Percentiles rank a stretch among this genome's conserved stretches.
These are phyloP conservation scores for Cynocephalus volans DNA, from an alignment of 2,113 vertebrate species.

Conservation along the genomic window DNA sequence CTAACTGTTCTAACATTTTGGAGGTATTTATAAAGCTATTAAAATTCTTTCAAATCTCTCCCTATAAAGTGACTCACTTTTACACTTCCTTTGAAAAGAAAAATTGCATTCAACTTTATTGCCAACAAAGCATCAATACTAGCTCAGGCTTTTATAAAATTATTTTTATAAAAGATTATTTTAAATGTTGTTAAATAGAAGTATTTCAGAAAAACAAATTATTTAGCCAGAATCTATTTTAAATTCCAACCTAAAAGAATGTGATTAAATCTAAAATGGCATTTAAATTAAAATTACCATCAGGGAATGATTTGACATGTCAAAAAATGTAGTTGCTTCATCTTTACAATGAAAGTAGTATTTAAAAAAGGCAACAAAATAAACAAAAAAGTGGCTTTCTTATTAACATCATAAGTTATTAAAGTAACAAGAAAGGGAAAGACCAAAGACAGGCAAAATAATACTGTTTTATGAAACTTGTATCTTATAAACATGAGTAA, in stretches of 20 bases:
- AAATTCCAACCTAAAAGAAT: neutral
- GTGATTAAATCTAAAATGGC: neutral
- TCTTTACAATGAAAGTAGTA: neutral
- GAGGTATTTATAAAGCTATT: slow-evolving; percentile 67
- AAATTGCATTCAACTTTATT: slow-evolving; percentile 13
- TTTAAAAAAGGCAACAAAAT: slow-evolving; percentile 12
- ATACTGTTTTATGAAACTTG: neutral
- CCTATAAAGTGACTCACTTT: slow-evolving; percentile 54
- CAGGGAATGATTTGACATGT: neutral
- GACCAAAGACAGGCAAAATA: neutral
- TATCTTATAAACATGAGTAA: neutral
- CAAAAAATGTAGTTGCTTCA: neutral
- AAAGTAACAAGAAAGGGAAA: neutral
- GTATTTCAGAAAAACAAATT: slow-evolving; percentile 22
- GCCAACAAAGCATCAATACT: neutral
- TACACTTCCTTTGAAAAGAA: neutral
- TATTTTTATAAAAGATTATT: neutral
- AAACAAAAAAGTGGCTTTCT: neutral
- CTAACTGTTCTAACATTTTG: neutral
- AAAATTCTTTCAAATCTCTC: slow-evolving; percentile 53
- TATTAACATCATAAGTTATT: neutral
- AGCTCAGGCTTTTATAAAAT: neutral
- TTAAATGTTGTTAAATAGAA: neutral
- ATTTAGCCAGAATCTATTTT: slow-evolving; percentile 21
- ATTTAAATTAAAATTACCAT: slow-evolving; percentile 39